Evolutionary conservation across 2,888 invertebrate species (phyloP).

Genomic region (Pandemis corylana): DNA sequence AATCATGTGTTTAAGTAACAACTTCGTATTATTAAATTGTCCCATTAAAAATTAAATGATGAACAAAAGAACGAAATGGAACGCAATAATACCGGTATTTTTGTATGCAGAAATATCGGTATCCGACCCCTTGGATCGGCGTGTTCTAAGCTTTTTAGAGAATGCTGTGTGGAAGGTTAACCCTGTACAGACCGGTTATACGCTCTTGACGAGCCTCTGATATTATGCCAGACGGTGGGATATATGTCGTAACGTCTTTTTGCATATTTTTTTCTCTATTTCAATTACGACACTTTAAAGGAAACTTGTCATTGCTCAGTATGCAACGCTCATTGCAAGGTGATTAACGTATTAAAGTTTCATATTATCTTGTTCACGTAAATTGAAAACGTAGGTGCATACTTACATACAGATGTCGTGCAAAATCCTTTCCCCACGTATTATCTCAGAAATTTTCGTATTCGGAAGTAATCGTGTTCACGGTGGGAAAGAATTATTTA

Average conservation of each 20-base stretch:
- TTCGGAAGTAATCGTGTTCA: not conserved
- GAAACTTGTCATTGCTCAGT: slow-evolving; percentile 7
- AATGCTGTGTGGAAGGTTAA: slow-evolving; percentile 19
- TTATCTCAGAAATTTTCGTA: not conserved
- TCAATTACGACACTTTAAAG: slow-evolving; percentile 18
- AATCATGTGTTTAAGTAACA: too few relatives aligned
- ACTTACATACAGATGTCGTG: too few relatives aligned
- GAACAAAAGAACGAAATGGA: too few relatives aligned
- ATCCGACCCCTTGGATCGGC: too few relatives aligned
- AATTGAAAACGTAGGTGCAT: too few relatives aligned
- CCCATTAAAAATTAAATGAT: too few relatives aligned
- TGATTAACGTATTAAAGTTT: not conserved
- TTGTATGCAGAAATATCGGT: too few relatives aligned
- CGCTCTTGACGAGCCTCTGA: slow-evolving; percentile 30
- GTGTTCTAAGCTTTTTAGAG: slow-evolving; percentile 1
- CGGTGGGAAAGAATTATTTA: too few relatives aligned
- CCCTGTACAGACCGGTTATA: slow-evolving; percentile 28
- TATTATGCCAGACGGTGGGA: slow-evolving; percentile 16
- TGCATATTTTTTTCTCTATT: slow-evolving; percentile 27
- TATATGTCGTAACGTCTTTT: slow-evolving; percentile 33
- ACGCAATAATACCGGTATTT: too few relatives aligned
- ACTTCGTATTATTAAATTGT: too few relatives aligned
- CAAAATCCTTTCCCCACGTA: too few relatives aligned
- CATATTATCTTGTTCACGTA: not conserved
- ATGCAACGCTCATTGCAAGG: too few relatives aligned